Conservation (phyloP, 92 coral and sea anemone species). For the Epizoanthus rinbou region DNA sequence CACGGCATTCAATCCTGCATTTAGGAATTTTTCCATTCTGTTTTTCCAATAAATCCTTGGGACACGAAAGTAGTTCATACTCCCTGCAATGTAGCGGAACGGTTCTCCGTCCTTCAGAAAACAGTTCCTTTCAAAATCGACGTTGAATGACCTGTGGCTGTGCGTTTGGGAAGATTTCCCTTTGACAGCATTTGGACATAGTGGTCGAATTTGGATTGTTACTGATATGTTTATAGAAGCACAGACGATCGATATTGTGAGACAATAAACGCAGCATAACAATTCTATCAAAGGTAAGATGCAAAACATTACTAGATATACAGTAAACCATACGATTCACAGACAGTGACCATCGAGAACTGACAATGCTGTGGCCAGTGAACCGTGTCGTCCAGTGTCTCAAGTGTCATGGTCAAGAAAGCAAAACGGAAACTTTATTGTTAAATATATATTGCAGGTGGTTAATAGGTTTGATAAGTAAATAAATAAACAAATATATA, state of each 20-base stretch:
- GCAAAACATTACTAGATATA: background rate
- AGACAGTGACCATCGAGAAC: no score
- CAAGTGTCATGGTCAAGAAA: background rate
- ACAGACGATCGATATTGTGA: background rate
- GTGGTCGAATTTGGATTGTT: background rate
- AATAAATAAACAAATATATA: background rate
- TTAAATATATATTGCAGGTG: conserved; percentile 1
- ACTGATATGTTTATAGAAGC: conserved; percentile 1
- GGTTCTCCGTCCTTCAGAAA: conserved; percentile 43
- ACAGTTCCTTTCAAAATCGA: conserved; percentile 36
- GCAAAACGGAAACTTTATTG: background rate
- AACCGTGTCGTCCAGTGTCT: background rate
- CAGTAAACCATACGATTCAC: no score
- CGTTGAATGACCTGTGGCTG: background rate
- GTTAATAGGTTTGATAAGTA: background rate
- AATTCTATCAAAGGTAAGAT: background rate
- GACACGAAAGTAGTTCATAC: conserved; percentile 32
- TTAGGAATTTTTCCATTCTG: conserved; percentile 30
- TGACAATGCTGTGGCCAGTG: no score
- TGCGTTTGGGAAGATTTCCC: background rate
- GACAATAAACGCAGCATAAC: background rate
- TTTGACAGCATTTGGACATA: background rate
- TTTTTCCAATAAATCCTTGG: conserved; percentile 22
- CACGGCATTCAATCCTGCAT: conserved; percentile 18
- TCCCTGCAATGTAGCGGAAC: conserved; percentile 34